phyloP scores from a whole-genome alignment of 2,888 invertebrate species.

The Leptinotarsa haldemani region DNA sequence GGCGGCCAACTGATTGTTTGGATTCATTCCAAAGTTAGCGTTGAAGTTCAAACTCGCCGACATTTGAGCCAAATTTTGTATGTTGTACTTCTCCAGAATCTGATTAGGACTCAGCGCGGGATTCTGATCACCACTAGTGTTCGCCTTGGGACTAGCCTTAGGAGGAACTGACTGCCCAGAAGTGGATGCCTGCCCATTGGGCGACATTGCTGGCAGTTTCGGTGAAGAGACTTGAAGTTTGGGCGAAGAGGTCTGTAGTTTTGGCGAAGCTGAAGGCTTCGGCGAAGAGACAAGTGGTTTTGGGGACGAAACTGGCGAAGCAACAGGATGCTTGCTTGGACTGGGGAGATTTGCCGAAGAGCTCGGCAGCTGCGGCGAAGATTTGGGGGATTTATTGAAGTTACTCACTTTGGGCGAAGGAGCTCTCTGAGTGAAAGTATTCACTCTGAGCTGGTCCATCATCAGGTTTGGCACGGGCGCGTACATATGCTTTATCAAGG shows the following conservation, averaged over 20 bases:
- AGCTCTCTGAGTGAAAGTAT: slow-evolving; percentile 38
- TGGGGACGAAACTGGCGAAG: slow-evolving; percentile 24
- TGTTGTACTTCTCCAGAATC: slow-evolving; percentile 64
- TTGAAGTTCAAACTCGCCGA: slow-evolving; percentile 63
- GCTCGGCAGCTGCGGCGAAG: slow-evolving; percentile 28
- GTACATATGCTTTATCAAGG: slow-evolving; percentile 54
- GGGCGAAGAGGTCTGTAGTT: slow-evolving; percentile 15
- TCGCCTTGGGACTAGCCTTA: slow-evolving; percentile 34
- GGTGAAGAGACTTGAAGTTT: slow-evolving; percentile 23
- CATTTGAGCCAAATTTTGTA: slow-evolving; percentile 64
- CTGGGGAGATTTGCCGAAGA: slow-evolving; percentile 29
- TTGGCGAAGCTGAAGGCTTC: slow-evolving; percentile 26
- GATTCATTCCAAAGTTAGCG: slow-evolving; percentile 49
- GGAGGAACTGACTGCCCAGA: slow-evolving; percentile 25
- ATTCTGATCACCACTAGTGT: slow-evolving; percentile 32
- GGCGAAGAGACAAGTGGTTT: slow-evolving; percentile 26
- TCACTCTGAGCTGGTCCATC: slow-evolving; percentile 42
- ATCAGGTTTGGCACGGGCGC: slow-evolving; percentile 46
- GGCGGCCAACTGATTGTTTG: slow-evolving; percentile 56
- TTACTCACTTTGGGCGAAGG: slow-evolving; percentile 39
- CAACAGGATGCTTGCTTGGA: slow-evolving; percentile 22
- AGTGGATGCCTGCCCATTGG: slow-evolving; percentile 17
- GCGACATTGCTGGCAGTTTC: slow-evolving; percentile 23
- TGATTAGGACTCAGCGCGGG: slow-evolving; percentile 58
- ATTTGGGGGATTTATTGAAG: slow-evolving; percentile 37